These are phyloP conservation scores for Tachysurus vachellii DNA, from an alignment of 2,113 vertebrate genomes.

Conservation along the genomic window DNA sequence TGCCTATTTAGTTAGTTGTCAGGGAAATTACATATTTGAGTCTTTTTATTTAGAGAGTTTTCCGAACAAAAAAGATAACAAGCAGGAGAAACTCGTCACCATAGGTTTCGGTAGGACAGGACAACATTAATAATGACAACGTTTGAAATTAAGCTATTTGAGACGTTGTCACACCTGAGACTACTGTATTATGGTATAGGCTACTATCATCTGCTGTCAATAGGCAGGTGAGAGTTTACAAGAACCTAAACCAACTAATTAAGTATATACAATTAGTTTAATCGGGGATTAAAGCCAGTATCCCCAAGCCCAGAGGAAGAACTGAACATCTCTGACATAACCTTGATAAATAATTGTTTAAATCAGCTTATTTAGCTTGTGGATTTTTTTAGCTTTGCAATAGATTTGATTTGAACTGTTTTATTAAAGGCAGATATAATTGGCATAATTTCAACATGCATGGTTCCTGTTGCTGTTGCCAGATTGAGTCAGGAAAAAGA, in stretches of 20 bases:
- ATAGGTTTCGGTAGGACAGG: neutral
- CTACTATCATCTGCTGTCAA: neutral
- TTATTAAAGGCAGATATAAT: neutral
- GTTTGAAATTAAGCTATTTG: neutral
- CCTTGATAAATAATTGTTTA: neutral
- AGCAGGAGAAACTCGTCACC: no score
- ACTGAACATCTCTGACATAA: neutral
- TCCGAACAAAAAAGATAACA: neutral
- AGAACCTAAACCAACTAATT: neutral
- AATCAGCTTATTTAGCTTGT: neutral
- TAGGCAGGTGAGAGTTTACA: neutral
- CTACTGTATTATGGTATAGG: neutral
- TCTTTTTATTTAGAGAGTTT: neutral
- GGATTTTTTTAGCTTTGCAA: neutral
- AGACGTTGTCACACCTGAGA: neutral
- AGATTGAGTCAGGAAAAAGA: neutral
- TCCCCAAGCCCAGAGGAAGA: neutral
- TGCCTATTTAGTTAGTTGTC: neutral
- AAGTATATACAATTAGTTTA: neutral
- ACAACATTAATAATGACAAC: neutral
- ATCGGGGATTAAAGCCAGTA: neutral
- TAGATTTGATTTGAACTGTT: neutral
- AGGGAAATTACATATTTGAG: neutral
- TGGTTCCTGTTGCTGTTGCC: neutral
- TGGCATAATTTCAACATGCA: neutral